These are phyloP conservation scores for Hyperoplus lanceolatus DNA, from an alignment of 2,797 vertebrate species.

Conservation along the genomic window DNA sequence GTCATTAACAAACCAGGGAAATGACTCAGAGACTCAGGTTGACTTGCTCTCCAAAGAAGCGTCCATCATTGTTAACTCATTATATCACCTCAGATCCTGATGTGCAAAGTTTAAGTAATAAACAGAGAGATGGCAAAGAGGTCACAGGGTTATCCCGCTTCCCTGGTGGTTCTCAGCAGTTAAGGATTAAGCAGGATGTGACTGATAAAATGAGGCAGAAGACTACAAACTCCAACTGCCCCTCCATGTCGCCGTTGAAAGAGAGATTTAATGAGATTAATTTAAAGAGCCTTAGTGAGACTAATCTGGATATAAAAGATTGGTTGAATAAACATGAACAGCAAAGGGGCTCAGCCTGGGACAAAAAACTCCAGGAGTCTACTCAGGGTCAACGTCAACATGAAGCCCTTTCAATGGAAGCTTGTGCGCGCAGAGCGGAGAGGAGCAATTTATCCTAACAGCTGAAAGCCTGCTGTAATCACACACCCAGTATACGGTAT, in stretches of 20 bases:
- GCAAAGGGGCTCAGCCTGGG: slow-evolving; percentile 39
- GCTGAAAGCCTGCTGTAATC: slow-evolving; percentile 33
- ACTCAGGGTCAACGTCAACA: slow-evolving; percentile 46
- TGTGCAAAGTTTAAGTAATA: slow-evolving; percentile 65
- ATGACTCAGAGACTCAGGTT: slow-evolving; percentile 62
- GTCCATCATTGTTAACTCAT: slow-evolving; percentile 59
- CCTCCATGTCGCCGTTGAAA: slow-evolving; percentile 47
- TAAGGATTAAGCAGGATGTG: slow-evolving; percentile 69
- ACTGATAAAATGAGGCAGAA: slow-evolving; percentile 66
- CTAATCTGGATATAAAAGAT: slow-evolving; percentile 69
- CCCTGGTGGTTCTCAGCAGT: slow-evolving; percentile 68
- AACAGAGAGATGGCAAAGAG: slow-evolving; percentile 53
- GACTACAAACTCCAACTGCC: slow-evolving; percentile 58
- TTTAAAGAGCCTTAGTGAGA: slow-evolving; percentile 71
- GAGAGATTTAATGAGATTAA: slow-evolving; percentile 73
- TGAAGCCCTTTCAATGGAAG: slow-evolving; percentile 28
- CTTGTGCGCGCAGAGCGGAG: slow-evolving; percentile 12
- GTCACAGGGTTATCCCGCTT: slow-evolving; percentile 66
- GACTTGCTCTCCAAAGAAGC: slow-evolving; percentile 53
- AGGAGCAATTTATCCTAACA: slow-evolving; percentile 12
- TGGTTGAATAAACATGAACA: slow-evolving; percentile 67
- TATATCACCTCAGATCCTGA: slow-evolving; percentile 61
- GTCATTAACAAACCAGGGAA: slow-evolving; percentile 67
- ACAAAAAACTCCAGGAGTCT: slow-evolving; percentile 37
- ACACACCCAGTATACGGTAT: background rate